Base-by-base conservation (phyloP, 2,113 vertebrate species). In the Rhineura floridana region DNA sequence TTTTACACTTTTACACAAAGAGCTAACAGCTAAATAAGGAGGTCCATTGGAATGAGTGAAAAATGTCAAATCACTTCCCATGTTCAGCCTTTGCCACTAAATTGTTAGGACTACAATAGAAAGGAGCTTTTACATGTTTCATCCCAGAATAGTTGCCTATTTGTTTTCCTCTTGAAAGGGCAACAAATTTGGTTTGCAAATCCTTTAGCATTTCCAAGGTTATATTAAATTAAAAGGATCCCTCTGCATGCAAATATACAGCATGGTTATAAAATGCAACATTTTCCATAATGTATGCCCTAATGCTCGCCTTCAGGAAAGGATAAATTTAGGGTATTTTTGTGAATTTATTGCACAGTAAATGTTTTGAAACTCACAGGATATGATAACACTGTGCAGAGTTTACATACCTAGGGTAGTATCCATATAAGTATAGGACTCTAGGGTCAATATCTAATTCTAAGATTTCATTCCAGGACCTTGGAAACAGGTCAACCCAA, bases 121-220 rank as follows among this genome's bases (percentile, higher is more conserved):
- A 87, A 85, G 70, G 85, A 92, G 28, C 82, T 90, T 70, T 93
- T 63, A 85, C 89, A 86, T 84, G 44, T 87, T 88, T 88, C 62
- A 79, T 81, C 33, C 36, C 89, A 69, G 92, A 78, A 59, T 85
- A 90, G 25, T 91, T 73, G 36, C 88, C 33, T 86, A 7, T 83
- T 88, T 39, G 52, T 76, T 92, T n/a, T 91, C 75, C 94, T 36
- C 44, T 81, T 94, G 44, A 84, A 85, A 86, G 33, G 13, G 79
- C 82, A 42, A 92, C 90, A 87, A 85, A 81, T 90, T 93, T 86
- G 79, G 42, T 79, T 87, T 87, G 86, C 17, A 91, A 92, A 89
- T 6, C 17, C 67, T 87, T 81, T 89, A 82, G 65, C 9, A 62
- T 85, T 81, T 88, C 90, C 39, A 67, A 91, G 55, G 36, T 85